These are phyloP conservation scores for Silurus meridionalis DNA, from an alignment of 2,113 vertebrate species.

Conservation along the genomic window DNA sequence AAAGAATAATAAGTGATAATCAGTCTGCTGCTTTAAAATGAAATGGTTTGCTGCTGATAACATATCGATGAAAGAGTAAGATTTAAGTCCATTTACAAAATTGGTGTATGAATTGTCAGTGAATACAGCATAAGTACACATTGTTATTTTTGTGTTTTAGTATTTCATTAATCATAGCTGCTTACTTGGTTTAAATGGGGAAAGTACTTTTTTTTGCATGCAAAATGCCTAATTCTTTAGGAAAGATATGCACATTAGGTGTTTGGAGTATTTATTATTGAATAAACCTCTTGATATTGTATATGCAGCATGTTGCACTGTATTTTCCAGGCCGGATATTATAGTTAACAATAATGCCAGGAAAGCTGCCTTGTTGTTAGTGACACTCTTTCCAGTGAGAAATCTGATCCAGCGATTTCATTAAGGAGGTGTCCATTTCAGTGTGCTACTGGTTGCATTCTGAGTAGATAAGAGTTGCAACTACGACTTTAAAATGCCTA, in stretches of 20 bases:
- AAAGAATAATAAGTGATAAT: not conserved
- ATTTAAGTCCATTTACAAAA: not conserved
- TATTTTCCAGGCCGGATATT: not conserved
- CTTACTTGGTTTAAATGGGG: not conserved
- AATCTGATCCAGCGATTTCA: conserved; percentile 42
- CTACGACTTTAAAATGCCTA: not conserved
- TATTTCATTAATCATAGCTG: not conserved
- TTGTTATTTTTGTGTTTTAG: not conserved
- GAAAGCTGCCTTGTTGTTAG: conserved; percentile 5
- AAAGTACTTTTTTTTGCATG: not conserved
- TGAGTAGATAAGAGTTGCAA: conserved; percentile 18
- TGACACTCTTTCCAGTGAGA: conserved; percentile 1
- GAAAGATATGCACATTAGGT: not conserved
- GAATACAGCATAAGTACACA: not conserved
- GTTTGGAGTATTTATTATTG: not conserved
- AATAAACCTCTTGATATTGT: not conserved
- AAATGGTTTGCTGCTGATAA: not conserved
- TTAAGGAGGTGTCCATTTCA: conserved; percentile 46
- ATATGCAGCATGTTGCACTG: not conserved
- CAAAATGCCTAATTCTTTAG: not conserved
- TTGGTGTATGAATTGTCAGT: not conserved
- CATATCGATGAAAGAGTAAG: not conserved
- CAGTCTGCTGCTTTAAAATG: not conserved
- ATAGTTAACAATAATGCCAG: not conserved
- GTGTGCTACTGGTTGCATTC: conserved; percentile 39